Base-by-base conservation (phyloP, 2,888 invertebrate species). In the Caenorhabditis sp. region DNA sequence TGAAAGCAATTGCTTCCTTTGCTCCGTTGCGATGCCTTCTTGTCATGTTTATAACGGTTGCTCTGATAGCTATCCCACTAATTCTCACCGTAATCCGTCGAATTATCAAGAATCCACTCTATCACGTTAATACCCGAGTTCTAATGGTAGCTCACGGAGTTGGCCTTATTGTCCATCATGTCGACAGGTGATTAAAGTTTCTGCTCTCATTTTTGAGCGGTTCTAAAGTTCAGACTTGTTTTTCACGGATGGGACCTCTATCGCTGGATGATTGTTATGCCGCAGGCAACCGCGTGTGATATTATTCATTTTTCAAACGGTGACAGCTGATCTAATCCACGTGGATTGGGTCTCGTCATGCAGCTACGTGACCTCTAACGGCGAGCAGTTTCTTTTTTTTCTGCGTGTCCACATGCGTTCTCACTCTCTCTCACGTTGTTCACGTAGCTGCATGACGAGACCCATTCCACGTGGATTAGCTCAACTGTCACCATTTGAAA, bases 191-290 rank as follows among this genome's bases (percentile, higher is more conserved):
- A 55, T 37, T 24, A 3, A 35, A 35, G 18, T 20, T 8, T 1
- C 26, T 1, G 22, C 2, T 4, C 32, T 4, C n/a, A 47, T 24
- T 3, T 28, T 20, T 26, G 4, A 35, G 1, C 13, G 20, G 0
- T 35, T 35, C 4, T 22, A 0, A 15, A 24, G 58, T 70, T 18
- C 35, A 62, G 64, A 64, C 32, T 72, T 15, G 20, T 65, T 50
- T 64, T 53, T 24, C 64, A 72, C 26, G 53, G 65, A 2, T 65
- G 32, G 56, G 72, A 72, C 26, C 50, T 72, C 28, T 64, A 72
- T 37, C 64, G 65, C 15, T 72, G 58, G 35, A 20, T 72, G 1
- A 32, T 72, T 56, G 20, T 72, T 6, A 64, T 64, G 37, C 72
- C 72, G 13, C 15, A 50, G 5, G 24, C 44, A 11, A 56, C 64